phyloP scores from a whole-genome alignment of 2,888 invertebrate genomes.

The Eueremaeus valkanovi region DNA sequence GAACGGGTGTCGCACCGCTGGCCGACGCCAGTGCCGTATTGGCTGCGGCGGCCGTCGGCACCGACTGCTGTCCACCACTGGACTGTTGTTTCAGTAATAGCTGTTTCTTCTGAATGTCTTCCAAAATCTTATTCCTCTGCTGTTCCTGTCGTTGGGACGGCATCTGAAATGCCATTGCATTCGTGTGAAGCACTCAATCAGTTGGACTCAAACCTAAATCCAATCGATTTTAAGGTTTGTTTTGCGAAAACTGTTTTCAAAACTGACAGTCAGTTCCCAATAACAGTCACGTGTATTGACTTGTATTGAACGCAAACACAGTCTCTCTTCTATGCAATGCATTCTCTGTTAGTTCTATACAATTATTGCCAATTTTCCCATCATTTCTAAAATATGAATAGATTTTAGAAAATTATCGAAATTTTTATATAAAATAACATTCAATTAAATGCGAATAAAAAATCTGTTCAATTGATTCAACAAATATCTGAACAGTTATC shows the following conservation, averaged over 20 bases:
- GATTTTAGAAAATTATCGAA: background rate
- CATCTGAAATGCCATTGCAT: constrained; percentile 23
- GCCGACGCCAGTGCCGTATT: background rate
- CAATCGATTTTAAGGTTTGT: background rate
- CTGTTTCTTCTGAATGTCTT: constrained; percentile 36
- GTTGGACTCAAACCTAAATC: background rate
- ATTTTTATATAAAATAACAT: background rate
- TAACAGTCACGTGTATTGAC: background rate
- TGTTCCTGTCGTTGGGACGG: constrained; percentile 25
- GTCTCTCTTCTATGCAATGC: too few relatives aligned
- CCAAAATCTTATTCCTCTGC: constrained; percentile 28
- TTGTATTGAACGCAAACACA: background rate
- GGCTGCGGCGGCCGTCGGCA: too few relatives aligned
- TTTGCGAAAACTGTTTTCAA: too few relatives aligned
- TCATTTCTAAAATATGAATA: background rate
- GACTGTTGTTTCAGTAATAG: constrained; percentile 33
- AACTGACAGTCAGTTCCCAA: too few relatives aligned
- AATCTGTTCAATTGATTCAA: background rate
- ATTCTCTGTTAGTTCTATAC: background rate
- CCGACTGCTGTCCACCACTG: background rate
- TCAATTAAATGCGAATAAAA: background rate
- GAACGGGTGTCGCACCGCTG: background rate
- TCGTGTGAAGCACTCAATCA: background rate
- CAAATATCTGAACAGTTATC: background rate
- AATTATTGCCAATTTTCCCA: too few relatives aligned